A percentile compares a stretch with the other conserved stretches of the same genome.
phyloP scores from a whole-genome alignment of 1,140 invertebrate genomes.

The Ceratina australensis region DNA sequence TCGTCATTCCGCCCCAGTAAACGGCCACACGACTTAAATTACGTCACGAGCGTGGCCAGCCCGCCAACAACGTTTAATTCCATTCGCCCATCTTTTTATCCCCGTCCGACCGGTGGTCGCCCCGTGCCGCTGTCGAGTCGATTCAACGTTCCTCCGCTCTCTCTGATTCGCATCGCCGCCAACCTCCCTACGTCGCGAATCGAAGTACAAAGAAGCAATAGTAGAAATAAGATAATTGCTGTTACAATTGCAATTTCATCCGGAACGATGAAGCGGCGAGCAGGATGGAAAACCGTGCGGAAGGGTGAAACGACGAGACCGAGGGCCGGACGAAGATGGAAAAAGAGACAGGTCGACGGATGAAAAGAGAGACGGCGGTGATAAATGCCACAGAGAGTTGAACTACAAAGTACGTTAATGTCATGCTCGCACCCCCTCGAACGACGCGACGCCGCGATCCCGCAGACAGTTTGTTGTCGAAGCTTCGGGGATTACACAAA shows the following conservation, averaged over 20 bases:
- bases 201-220: constrained; percentile 64
- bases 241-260: constrained; percentile 72
- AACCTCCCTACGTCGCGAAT: constrained; percentile 57
- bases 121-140: not conserved
- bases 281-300: constrained; percentile 22
- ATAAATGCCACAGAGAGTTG: constrained; percentile 47
- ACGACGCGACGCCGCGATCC: constrained; percentile 50
- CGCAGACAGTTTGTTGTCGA: constrained; percentile 68
- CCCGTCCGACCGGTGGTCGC: not conserved
- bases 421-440: constrained; percentile 59
- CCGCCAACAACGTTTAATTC: constrained; percentile 55
- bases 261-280: constrained; percentile 44
- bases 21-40: constrained; percentile 61
- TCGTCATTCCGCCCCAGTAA: constrained; percentile 57
- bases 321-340: not conserved
- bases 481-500: constrained; percentile 69
- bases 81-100: constrained; percentile 55
- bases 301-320: not conserved
- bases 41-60: constrained; percentile 49
- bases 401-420: constrained; percentile 71
- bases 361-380: constrained; percentile 2
- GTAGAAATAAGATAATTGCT: constrained; percentile 73
- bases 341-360: constrained; percentile 6
- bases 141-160: constrained; percentile 11
- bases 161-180: constrained; percentile 54